Evolutionary conservation across 2,113 vertebrate genomes (phyloP).

Genomic region (Melierax canorus): DNA sequence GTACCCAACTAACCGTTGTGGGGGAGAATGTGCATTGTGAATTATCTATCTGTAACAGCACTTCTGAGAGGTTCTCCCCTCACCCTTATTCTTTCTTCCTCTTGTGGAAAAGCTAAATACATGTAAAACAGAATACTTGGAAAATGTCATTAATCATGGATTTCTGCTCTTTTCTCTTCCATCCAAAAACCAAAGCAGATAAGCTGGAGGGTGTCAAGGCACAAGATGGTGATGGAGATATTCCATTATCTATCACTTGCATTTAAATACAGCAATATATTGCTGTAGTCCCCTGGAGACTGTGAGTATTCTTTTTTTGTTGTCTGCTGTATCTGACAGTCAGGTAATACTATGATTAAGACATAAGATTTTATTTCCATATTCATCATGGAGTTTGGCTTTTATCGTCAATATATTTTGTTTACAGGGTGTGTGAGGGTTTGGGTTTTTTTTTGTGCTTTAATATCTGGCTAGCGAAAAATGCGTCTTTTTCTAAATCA

Average conservation of each 20-base stretch:
- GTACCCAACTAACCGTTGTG: not conserved
- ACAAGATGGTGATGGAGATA: not conserved
- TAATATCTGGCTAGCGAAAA: slow-evolving; percentile 8
- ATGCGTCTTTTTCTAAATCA: not conserved
- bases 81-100: not conserved
- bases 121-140: not conserved
- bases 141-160: not conserved
- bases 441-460: not conserved
- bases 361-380: slow-evolving; percentile 4
- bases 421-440: not conserved
- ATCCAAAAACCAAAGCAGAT: not conserved
- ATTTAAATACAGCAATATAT: not conserved
- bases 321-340: not conserved
- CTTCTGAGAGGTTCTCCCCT: not conserved
- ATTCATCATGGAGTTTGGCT: not conserved
- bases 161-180: not conserved
- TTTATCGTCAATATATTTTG: slow-evolving; percentile 13
- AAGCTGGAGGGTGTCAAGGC: not conserved
- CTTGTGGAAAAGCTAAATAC: not conserved
- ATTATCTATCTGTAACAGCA: not conserved
- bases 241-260: not conserved
- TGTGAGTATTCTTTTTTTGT: not conserved
- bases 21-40: not conserved
- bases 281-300: not conserved
- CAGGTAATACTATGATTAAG: not conserved